Percentiles rank a stretch among this genome's conserved stretches.
Evolutionary conservation across 2,888 invertebrate species (phyloP).

Genomic region (Rapana venosa): DNA sequence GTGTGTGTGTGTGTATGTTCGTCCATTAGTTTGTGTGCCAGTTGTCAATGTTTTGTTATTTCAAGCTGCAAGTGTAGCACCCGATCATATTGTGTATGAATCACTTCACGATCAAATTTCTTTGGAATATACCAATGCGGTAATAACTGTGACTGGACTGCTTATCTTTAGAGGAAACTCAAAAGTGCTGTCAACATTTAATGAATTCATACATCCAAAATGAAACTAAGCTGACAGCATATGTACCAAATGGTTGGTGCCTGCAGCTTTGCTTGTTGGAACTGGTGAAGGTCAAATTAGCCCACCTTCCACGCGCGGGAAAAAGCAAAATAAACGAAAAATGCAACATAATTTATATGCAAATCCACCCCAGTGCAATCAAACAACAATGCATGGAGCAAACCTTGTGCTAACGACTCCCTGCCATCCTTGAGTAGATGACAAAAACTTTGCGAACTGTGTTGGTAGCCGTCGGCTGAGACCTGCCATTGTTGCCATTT

Average conservation of each 20-base stretch:
- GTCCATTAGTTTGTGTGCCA: too few relatives aligned
- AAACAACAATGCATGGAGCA: neutral
- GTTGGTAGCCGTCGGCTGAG: neutral
- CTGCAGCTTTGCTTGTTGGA: neutral
- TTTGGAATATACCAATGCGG: too few relatives aligned
- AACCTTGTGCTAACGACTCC: conserved; percentile 3
- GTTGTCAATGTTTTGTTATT: too few relatives aligned
- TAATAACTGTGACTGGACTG: too few relatives aligned
- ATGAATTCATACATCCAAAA: neutral
- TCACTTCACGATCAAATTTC: too few relatives aligned
- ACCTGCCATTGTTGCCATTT: conserved; percentile 35
- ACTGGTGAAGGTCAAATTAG: neutral
- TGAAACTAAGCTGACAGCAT: neutral
- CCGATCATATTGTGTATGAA: too few relatives aligned
- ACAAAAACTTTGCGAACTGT: neutral
- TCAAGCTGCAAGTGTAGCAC: too few relatives aligned
- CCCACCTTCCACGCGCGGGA: neutral
- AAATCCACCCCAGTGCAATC: neutral
- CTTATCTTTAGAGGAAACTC: too few relatives aligned
- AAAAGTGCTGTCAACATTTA: too few relatives aligned
- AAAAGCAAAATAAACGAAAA: neutral
- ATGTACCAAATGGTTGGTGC: neutral
- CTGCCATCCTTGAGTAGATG: conserved; percentile 17
- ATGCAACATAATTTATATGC: neutral
- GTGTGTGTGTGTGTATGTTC: too few relatives aligned